Evolutionary conservation across 2,888 invertebrate genomes (phyloP).

Genomic region (Pachycephus smyrnensis): DNA sequence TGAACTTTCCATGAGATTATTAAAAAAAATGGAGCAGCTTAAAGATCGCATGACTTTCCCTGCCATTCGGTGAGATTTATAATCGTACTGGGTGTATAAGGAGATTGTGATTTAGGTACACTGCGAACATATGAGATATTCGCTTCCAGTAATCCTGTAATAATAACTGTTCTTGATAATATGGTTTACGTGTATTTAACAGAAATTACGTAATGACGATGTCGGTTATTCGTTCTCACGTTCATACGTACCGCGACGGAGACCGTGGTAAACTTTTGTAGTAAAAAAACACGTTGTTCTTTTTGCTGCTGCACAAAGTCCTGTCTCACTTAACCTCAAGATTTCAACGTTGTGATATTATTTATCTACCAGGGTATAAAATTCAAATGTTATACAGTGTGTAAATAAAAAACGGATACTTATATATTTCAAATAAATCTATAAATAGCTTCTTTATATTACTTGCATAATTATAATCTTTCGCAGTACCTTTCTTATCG

Average conservation of each 20-base stretch:
- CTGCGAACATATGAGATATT: background rate
- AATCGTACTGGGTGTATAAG: background rate
- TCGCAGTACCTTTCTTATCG: background rate
- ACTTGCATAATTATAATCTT: background rate
- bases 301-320: background rate
- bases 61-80: background rate
- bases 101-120: background rate
- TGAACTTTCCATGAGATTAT: background rate
- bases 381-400: background rate
- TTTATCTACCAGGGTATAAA: background rate
- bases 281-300: background rate
- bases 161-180: background rate
- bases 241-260: background rate
- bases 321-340: background rate
- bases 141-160: background rate
- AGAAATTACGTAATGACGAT: background rate
- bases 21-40: background rate
- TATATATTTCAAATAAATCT: background rate
- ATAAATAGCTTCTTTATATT: background rate
- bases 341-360: background rate
- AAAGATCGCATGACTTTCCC: background rate
- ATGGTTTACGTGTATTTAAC: background rate
- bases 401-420: background rate
- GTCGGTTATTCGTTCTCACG: background rate
- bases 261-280: background rate